Evolutionary conservation across 2,113 vertebrate species (phyloP).

Genomic region (Cheilinus undulatus): DNA sequence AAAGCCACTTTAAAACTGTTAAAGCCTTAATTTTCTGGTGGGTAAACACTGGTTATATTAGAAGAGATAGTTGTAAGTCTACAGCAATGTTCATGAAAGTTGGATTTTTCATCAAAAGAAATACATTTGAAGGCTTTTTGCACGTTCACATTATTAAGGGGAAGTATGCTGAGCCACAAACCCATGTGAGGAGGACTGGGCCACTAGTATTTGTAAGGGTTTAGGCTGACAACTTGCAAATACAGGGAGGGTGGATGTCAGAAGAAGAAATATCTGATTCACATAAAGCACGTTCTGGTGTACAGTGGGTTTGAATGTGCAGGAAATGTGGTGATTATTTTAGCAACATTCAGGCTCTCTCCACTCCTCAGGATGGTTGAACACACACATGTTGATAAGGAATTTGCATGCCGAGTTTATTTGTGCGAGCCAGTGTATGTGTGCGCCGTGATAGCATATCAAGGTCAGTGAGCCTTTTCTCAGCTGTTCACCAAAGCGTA

Average conservation of each 20-base stretch:
- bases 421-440: neutral
- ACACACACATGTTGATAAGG: neutral
- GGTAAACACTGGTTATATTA: neutral
- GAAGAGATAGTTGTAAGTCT: neutral
- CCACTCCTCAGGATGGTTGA: neutral
- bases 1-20: neutral
- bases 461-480: slow-evolving; percentile 63
- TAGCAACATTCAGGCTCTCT: neutral
- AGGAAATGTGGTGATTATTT: slow-evolving; percentile 2
- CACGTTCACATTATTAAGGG: slow-evolving; percentile 26
- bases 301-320: neutral
- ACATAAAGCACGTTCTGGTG: neutral
- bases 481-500: slow-evolving; percentile 69
- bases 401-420: slow-evolving; percentile 38
- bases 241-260: neutral
- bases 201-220: neutral
- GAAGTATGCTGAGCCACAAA: slow-evolving; percentile 60
- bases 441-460: slow-evolving; percentile 21
- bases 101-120: neutral
- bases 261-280: neutral
- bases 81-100: neutral
- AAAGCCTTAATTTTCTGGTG: neutral
- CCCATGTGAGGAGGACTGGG: slow-evolving; percentile 9
- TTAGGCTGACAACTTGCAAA: neutral
- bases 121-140: slow-evolving; percentile 9